Conservation (phyloP, 2,797 vertebrate genomes). For the Sciurus vulgaris region DNA sequence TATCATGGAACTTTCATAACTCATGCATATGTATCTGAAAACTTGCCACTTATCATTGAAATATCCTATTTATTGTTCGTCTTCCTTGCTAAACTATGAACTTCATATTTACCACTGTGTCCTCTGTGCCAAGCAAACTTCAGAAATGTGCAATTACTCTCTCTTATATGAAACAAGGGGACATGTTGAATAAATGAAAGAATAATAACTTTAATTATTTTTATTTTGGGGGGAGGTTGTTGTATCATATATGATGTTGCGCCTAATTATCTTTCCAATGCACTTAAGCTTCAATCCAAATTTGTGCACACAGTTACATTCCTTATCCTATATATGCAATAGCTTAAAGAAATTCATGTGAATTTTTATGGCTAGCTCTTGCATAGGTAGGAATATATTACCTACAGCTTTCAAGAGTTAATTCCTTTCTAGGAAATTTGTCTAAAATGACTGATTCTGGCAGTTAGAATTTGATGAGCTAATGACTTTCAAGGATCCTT, state of each 20-base stretch:
- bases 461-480: neutral
- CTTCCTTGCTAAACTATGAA: conserved; percentile 15
- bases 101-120: neutral
- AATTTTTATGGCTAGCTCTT: neutral
- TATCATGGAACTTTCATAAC: neutral
- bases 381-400: neutral
- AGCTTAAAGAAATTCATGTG: neutral
- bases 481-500: neutral
- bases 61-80: neutral
- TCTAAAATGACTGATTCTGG: neutral
- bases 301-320: neutral
- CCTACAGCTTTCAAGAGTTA: neutral
- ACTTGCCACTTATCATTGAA: neutral
- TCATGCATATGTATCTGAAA: neutral
- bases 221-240: neutral
- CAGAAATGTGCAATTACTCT: neutral
- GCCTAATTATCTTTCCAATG: neutral
- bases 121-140: neutral
- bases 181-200: conserved; percentile 15
- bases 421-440: neutral
- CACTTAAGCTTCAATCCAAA: neutral
- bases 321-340: neutral
- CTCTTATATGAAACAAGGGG: conserved; percentile 33
- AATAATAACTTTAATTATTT: neutral
- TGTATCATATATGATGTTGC: neutral